A percentile compares a stretch with the other conserved stretches of the same genome.
Evolutionary conservation across 2,113 vertebrate genomes (phyloP).

Genomic region (Albula glossodonta): DNA sequence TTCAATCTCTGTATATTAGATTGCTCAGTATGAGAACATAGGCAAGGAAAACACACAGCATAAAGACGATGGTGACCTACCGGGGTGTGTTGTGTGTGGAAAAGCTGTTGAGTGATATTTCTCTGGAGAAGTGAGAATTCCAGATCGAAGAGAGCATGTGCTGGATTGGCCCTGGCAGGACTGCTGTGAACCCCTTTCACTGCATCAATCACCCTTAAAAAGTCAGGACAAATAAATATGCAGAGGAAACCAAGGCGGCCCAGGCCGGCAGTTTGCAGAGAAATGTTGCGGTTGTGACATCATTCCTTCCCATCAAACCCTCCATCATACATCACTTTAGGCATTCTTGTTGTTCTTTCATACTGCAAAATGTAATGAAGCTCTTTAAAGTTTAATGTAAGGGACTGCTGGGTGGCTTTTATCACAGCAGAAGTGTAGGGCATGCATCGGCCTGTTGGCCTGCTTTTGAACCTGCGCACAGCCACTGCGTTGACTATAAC

Average conservation of each 20-base stretch:
- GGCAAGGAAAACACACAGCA: too few species aligned
- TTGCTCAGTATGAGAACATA: too few species aligned
- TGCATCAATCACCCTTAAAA: conserved; percentile 59
- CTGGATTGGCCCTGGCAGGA: conserved; percentile 54
- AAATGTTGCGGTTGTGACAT: conserved; percentile 36
- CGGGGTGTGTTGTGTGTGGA: conserved; percentile 37
- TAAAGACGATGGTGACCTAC: neutral
- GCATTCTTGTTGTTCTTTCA: neutral
- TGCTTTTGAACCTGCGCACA: too few species aligned
- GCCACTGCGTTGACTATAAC: too few species aligned
- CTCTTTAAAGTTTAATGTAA: neutral
- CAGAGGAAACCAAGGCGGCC: conserved; percentile 33
- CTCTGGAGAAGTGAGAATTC: conserved; percentile 43
- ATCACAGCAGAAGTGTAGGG: too few species aligned
- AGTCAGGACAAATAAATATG: conserved; percentile 61
- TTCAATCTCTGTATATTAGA: too few species aligned
- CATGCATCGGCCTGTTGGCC: too few species aligned
- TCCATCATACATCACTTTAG: neutral
- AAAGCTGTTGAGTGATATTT: conserved; percentile 51
- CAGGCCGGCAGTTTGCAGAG: conserved; percentile 27
- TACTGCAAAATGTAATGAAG: neutral
- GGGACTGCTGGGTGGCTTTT: too few species aligned
- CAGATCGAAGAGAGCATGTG: conserved; percentile 45
- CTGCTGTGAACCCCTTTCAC: conserved; percentile 53
- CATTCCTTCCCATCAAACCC: neutral